Conservation (phyloP, 2,113 vertebrate genomes). For the Choloepus hoffmanni region DNA sequence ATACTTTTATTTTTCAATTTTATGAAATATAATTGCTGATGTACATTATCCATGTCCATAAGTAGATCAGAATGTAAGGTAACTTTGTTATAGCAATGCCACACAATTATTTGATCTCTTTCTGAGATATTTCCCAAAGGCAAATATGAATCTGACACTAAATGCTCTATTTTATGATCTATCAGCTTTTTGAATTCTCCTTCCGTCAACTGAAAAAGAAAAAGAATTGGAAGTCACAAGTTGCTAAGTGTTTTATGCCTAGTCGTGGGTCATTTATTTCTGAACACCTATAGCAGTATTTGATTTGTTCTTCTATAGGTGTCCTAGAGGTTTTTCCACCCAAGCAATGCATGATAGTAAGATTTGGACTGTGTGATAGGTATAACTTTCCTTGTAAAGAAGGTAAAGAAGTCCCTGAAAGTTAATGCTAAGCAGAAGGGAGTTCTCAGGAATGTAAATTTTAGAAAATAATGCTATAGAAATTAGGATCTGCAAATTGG, state of each 20-base stretch:
- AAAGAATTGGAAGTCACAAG: not conserved
- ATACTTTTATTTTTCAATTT: not conserved
- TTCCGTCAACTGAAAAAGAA: not conserved
- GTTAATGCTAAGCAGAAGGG: not conserved
- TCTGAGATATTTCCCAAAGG: not conserved
- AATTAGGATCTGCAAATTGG: not conserved
- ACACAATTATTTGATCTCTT: not conserved
- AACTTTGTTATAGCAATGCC: not conserved
- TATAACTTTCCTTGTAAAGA: not conserved
- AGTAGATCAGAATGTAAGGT: not conserved
- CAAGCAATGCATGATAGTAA: accelerated
- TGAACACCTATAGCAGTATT: not conserved
- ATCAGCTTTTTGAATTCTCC: not conserved
- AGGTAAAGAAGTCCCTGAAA: too few species aligned
- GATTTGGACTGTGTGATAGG: not conserved
- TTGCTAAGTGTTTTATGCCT: not conserved
- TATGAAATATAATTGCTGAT: too few species aligned
- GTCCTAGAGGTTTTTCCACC: too few species aligned
- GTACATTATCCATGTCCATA: not conserved
- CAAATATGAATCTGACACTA: not conserved
- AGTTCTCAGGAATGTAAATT: not conserved
- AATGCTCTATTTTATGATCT: not conserved
- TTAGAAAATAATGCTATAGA: not conserved
- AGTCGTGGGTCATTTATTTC: not conserved
- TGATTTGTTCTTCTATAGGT: not conserved